Conservation (phyloP, 2,113 vertebrate species). For the Cyrtonyx montezumae region DNA sequence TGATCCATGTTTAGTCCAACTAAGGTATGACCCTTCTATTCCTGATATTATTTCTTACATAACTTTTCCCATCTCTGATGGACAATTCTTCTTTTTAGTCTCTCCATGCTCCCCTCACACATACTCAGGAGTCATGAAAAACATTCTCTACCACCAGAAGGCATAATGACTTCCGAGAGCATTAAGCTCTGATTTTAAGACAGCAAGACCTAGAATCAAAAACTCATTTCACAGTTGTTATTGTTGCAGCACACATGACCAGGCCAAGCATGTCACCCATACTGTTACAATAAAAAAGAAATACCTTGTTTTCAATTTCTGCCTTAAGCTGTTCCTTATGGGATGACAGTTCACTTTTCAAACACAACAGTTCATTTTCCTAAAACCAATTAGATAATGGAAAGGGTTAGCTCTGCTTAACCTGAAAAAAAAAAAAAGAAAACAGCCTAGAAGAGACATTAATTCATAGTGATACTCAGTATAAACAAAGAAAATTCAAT, state of each 20-base stretch:
- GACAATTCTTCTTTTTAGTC: neutral
- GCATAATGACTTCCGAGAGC: neutral
- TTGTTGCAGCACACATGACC: neutral
- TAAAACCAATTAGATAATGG: conserved; percentile 64
- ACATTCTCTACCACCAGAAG: neutral
- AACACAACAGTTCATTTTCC: conserved; percentile 81
- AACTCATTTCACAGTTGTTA: neutral
- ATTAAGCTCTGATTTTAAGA: neutral
- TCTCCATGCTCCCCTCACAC: neutral
- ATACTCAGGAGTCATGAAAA: neutral
- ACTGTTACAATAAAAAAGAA: neutral
- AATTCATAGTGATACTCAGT: neutral
- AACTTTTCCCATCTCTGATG: neutral
- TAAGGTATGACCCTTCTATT: neutral
- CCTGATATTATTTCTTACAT: neutral
- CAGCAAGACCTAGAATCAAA: neutral
- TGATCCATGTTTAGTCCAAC: neutral
- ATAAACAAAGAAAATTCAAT: neutral
- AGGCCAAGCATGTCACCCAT: neutral
- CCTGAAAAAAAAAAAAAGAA: neutral
- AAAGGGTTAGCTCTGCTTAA: neutral
- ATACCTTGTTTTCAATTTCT: conserved; percentile 82
- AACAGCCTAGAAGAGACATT: neutral
- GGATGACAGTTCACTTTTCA: conserved; percentile 79
- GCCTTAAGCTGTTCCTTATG: conserved; percentile 82